These are phyloP conservation scores for Cerceris ruficornis DNA, from an alignment of 2,888 invertebrate species.

Conservation along the genomic window DNA sequence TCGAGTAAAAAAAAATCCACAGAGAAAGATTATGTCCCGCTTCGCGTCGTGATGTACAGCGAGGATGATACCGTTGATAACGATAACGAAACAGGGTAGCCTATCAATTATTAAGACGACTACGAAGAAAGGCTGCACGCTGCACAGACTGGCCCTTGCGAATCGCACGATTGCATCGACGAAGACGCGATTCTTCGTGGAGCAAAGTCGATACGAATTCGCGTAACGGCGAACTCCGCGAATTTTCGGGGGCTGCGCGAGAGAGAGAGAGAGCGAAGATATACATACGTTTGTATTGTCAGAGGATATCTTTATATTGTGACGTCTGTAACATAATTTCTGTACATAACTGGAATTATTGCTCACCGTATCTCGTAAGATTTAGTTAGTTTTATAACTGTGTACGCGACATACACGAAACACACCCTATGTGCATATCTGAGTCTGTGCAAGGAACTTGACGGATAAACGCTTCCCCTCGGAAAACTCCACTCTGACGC, in stretches of 20 bases:
- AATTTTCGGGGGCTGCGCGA: constrained; percentile 22
- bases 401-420: constrained; percentile 52
- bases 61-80: constrained; percentile 72
- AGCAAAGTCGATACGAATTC: not conserved
- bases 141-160: constrained; percentile 36
- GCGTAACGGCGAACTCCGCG: constrained; percentile 20
- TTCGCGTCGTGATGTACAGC: constrained; percentile 52
- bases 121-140: constrained; percentile 61
- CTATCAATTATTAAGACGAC: constrained; percentile 79
- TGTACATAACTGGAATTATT: constrained; percentile 81
- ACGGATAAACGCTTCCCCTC: constrained; percentile 35
- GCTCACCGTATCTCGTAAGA: constrained; percentile 80
- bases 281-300: constrained; percentile 56
- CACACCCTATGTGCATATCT: constrained; percentile 67
- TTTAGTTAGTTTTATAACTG: constrained; percentile 80
- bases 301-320: constrained; percentile 73
- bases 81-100: constrained; percentile 81
- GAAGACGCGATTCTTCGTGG: not conserved
- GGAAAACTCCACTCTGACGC: constrained; percentile 21
- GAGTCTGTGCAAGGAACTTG: constrained; percentile 48
- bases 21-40: constrained; percentile 20
- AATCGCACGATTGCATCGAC: constrained; percentile 29
- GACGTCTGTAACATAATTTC: constrained; percentile 79
- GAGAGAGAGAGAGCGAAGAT: constrained; percentile 37
- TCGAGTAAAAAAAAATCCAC: constrained; percentile 28